Base-by-base conservation (phyloP, 1,140 invertebrate genomes). In the Helicoverpa armigera region DNA sequence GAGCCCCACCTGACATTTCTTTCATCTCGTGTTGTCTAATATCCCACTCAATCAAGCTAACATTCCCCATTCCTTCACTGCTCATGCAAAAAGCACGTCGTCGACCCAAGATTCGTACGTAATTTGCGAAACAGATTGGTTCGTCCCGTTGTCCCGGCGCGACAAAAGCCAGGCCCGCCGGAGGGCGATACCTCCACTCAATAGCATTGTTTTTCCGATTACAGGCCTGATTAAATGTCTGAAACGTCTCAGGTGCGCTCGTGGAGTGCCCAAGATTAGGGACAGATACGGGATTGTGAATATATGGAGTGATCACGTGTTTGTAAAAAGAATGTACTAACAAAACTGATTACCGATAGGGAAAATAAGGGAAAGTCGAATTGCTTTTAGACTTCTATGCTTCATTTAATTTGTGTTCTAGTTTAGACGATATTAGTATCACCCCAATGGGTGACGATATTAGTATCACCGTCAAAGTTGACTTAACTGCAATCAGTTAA, bases 131-230 rank as follows among this genome's bases (percentile, higher is more conserved):
- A 63, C 80, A 77, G 67, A 82, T 77, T 76, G 79, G 79, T 78
- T 83, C 56, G 76, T 67, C 65, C 50, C 16, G 65, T 35, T 67
- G 63, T 43, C 29, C 63, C 31, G 16, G 29, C 63, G 63, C 63
- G 65, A 79, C 76, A 79, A 79, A 69, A 79, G 70, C 31, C 70
- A 60, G 51, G 53, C 65, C 50, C 60, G 60, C 85, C 86, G 75
- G 77, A 60, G 83, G 86, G 89, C 86, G 76, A 70, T 73, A 65
- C 29, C 78, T 87, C 81, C 78, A 88, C 87, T 86, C 89, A 91
- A 91, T 89, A 70, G 82, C 89, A 90, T 91, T 93, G 90, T 91
- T 92, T 92, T 87, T 87, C 85, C 87, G 88, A 92, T 93, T 92
- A 88, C 84, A 85, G 77, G 92, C 83, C 87, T 92, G 91, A 93